phyloP scores from a whole-genome alignment of 1,140 invertebrate species.

The Phymorhynchus buccinoides region DNA sequence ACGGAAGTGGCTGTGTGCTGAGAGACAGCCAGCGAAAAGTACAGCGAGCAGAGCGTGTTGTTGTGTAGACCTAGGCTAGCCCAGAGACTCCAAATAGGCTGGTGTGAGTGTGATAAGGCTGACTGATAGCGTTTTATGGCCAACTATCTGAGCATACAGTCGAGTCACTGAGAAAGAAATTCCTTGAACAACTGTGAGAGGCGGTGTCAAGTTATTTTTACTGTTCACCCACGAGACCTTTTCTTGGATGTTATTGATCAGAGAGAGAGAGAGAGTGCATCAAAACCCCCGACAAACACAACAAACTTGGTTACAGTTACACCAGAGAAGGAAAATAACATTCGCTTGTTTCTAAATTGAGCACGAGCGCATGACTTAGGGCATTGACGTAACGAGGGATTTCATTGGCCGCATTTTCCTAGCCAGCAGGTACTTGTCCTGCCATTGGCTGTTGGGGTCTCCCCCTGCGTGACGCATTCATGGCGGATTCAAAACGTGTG shows the following conservation, averaged over 20 bases:
- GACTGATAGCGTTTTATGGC: background rate
- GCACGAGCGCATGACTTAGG: background rate
- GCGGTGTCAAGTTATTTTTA: background rate
- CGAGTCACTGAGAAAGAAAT: background rate
- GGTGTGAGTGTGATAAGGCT: background rate
- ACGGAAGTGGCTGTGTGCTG: background rate
- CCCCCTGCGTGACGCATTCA: conserved; percentile 70
- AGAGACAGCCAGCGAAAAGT: conserved; percentile 3
- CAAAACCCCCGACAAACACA: background rate
- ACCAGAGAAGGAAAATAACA: conserved; percentile 28
- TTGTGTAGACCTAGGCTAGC: background rate
- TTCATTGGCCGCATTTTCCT: background rate
- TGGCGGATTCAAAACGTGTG: conserved; percentile 73
- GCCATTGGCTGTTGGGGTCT: conserved; percentile 69
- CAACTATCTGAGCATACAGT: no score
- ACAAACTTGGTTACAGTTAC: conserved; percentile 25
- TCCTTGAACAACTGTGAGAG: background rate
- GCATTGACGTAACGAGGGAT: background rate
- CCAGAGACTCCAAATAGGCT: no score
- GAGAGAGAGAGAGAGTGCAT: background rate
- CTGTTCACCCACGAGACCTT: background rate
- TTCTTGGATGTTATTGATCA: background rate
- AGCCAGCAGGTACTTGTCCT: conserved; percentile 52
- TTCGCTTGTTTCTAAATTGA: conserved; percentile 18
- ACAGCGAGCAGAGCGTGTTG: background rate